Base-by-base conservation (phyloP, 2,797 vertebrate species). In the Myioborus melanocephalus region DNA sequence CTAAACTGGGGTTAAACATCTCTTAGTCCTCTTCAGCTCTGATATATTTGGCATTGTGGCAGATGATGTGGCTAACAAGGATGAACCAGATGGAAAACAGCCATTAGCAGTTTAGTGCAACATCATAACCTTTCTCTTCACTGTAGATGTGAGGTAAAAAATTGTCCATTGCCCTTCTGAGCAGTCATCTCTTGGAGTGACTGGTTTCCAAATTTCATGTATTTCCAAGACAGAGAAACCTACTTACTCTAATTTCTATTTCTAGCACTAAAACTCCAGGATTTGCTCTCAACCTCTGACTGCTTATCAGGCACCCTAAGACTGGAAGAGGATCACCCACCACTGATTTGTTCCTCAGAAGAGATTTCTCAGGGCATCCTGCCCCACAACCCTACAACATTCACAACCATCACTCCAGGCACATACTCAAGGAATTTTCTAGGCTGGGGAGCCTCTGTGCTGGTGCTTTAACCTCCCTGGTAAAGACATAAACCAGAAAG, bases 341-440 rank as follows among this genome's bases (percentile, higher is more conserved):
- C 17, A 44, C 1, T 27, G 39, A 41, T 16, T 41, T 64, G 30
- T 7, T 77, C 21, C 26, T 66, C 26, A 22, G 26, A 27, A 75
- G n/a, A 80, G 44, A 73, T 63, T 52, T 87, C 60, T 44, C 35
- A 46, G 37, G 30, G 14, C 18, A 63, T 70, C 26, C 75, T 6
- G 3, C 10, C 35, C 30, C 43, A 1, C 6, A 55, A 21, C 18
- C 24, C 52, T 41, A 10, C 20, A 32, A 13, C 15, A 16, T 14
- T 24, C 41, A 37, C 17, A 23, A 39, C 28, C 41, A 34, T 66
- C 0, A 0, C 30, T 60, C 22, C 52, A 63, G 35, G 15, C 12
- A 52, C 14, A 24, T 27, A 35, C 9, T 6, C 12, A 2, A 18
- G n/a, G 37, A 53, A 61, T 85, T 50, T 68, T 57, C 37, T 44